Conservation (phyloP, 2,113 vertebrate species). For the Baryphthengus martii region DNA sequence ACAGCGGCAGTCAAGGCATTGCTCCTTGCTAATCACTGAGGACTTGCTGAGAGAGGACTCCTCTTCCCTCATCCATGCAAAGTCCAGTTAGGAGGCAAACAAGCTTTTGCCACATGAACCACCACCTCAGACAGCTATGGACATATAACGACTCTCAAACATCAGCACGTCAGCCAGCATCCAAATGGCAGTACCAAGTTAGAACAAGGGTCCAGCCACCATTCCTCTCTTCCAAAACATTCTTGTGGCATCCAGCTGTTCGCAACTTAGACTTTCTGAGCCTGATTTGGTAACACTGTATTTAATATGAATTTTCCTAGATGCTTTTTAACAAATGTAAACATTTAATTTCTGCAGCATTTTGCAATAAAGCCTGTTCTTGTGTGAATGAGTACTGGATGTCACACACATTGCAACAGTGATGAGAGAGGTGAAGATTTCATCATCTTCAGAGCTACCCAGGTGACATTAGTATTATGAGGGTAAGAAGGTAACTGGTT, state of each 20-base stretch:
- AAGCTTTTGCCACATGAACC: accelerated
- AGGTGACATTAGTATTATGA: not conserved
- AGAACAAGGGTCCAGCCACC: not conserved
- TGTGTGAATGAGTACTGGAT: not conserved
- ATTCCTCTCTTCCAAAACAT: not conserved
- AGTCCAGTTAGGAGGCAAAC: not conserved
- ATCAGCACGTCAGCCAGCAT: not conserved
- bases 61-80: accelerated
- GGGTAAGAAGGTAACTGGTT: not conserved
- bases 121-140: accelerated
- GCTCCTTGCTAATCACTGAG: not conserved
- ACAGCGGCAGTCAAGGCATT: accelerated
- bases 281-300: not conserved
- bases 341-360: not conserved
- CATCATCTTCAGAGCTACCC: not conserved
- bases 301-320: not conserved
- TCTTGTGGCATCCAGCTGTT: not conserved
- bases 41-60: not conserved
- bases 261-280: not conserved
- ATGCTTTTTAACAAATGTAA: not conserved
- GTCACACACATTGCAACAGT: not conserved
- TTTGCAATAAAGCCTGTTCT: not conserved
- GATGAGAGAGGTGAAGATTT: not conserved
- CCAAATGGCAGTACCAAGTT: not conserved
- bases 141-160: not conserved